Evolutionary conservation across 2,888 invertebrate species (phyloP), one percentile per base, ranked within the genome.

Genomic region (Dendrolimus pini): DNA sequence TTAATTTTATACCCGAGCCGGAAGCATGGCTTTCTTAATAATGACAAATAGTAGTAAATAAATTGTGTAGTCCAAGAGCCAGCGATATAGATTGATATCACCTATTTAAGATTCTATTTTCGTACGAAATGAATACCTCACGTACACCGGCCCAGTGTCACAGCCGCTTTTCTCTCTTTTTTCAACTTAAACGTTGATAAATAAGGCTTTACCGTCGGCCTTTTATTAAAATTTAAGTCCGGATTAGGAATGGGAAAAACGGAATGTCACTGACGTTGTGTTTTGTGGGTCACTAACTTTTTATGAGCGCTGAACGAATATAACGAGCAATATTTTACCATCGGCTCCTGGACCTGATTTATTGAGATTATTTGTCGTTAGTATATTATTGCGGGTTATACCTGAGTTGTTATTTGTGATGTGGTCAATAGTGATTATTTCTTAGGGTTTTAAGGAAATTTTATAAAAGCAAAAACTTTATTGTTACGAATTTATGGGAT

Each of bases 151-250:
- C 42, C 12, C 41, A 57, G 55, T 41, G 60, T 55, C 59, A 13
- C 41, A 9, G 57, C 54, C 47, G 52, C 55, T 55, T 18, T 8
- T n/a, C 47, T 55, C 54, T 58, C 55, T 56, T 54, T 54, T 47
- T n/a, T 47, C 54, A 55, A 54, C 59, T 60, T 60, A 60, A 62
- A 61, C 60, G 59, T 59, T 62, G 62, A 62, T 60, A 62, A 60
- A 62, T 62, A 60, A 57, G 58, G 47, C 56, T 30, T 53, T 56
- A 13, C 42, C 55, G 52, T 55, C 47, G 54, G 58, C 41, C 58
- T 60, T 62, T 62, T 47, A 62, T 60, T 62, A 62, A 60, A 60
- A 62, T 60, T 62, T 60, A 56, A 55, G 54, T 57, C 60, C 41
- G 58, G 59, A 58, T 60, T 58, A 55, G 41, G 41, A 53, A 60